Base-by-base conservation (phyloP, 2,113 vertebrate species). In the Salvelinus fontinalis region DNA sequence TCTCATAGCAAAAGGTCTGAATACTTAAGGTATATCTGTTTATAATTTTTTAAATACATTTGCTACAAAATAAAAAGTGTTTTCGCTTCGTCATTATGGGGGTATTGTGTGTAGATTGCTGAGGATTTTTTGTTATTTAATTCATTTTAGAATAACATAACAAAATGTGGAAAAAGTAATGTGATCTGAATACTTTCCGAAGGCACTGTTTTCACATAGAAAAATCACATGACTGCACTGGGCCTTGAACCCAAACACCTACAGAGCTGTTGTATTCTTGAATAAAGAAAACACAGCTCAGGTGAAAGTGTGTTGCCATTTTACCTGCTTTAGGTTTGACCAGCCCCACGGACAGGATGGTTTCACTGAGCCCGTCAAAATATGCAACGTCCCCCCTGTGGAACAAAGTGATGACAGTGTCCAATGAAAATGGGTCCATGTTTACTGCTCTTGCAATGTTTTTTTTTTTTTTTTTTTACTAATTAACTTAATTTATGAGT, bases 291-390 rank as follows among this genome's bases (percentile, higher is more conserved):
- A 6, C 9, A 29, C 29, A n/a, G 9, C 26, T 22, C 67, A 31
- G 5, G 24, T 31, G 0, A 49, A 18, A 67, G 7, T 7, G 3
- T 29, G 29, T 12, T 29, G 22, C 9, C 20, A 3, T 4, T 14
- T 93, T 91, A 99, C 98, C 98, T 93, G 92, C 83, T 85, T 96
- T 99, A 76, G 98, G 98, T 86, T 96, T 98, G 70, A 99, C 97
- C 29, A 99, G 93, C 1, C 97, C 98, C 4, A 98, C 97, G n/a
- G 97, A 95, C 80, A 99, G 93, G 79, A 99, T 97, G 2, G 97
- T 99, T 93, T 99, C 98, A 93, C 96, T 99, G 68, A 99, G 96
- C 4, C 98, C 98, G 90, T 99, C 97, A 89, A 98, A 99, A 86
- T 97, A 99, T 71, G 93, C 95, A 79, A 99, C 95, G 73, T 98